Evolutionary conservation across 2,888 invertebrate genomes (phyloP).

Genomic region (Limenitis arthemis): DNA sequence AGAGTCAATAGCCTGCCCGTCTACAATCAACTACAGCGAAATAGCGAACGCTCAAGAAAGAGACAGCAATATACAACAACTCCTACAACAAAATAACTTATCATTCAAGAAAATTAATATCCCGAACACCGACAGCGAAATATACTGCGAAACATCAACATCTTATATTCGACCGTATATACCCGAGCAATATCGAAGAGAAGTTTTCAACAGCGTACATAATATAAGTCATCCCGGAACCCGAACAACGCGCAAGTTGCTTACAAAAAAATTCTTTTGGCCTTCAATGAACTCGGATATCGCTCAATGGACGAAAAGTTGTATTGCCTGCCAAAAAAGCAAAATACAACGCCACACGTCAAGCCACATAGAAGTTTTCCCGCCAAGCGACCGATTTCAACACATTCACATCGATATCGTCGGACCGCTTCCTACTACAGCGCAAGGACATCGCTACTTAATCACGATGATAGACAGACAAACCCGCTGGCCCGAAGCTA

Average conservation of each 20-base stretch:
- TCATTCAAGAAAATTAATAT: background rate
- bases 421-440: constrained; percentile 14
- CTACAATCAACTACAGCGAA: constrained; percentile 9
- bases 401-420: constrained; percentile 23
- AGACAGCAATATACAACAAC: constrained; percentile 1
- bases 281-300: constrained; percentile 6
- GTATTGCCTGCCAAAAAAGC: constrained; percentile 9
- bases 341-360: constrained; percentile 19
- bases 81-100: background rate
- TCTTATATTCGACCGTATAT: background rate
- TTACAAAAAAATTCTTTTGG: constrained; percentile 2
- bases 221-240: background rate
- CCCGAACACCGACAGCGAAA: background rate
- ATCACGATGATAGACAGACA: constrained; percentile 23
- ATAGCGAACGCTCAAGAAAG: constrained; percentile 10
- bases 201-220: background rate
- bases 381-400: constrained; percentile 13
- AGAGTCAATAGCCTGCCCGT: constrained; percentile 13
- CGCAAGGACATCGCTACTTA: constrained; percentile 22
- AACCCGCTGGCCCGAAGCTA: constrained; percentile 26
- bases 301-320: constrained; percentile 4
- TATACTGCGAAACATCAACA: background rate
- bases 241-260: background rate
- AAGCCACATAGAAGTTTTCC: constrained; percentile 5
- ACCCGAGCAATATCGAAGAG: background rate